A percentile compares a stretch with the other conserved stretches of the same genome.
phyloP scores from a whole-genome alignment of 30 jellyfish, hydroid and myxozoan genomes.

The Mastigias papua region DNA sequence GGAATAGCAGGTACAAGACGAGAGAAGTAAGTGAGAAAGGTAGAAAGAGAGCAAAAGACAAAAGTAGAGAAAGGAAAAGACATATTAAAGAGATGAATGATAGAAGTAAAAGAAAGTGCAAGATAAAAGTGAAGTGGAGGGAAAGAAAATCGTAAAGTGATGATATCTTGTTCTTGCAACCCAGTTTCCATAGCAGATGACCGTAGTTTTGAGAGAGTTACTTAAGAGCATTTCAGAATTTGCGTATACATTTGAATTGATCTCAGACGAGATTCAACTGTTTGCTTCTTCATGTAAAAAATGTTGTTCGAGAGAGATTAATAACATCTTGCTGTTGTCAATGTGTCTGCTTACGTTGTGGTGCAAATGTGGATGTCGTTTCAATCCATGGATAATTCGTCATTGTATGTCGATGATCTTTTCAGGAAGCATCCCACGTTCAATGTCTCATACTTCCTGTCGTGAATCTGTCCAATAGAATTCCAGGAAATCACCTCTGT shows the following conservation, averaged over 20 bases:
- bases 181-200: too few species aligned
- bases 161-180: too few species aligned
- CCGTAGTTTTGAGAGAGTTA: too few species aligned
- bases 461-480: background rate
- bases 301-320: background rate
- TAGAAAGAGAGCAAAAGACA: too few species aligned
- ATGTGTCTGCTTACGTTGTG: background rate
- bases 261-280: background rate
- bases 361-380: background rate
- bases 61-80: too few species aligned
- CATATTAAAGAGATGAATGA: too few species aligned
- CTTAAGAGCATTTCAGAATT: too few species aligned
- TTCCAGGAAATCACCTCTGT: constrained; percentile 44
- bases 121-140: too few species aligned
- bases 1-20: too few species aligned
- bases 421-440: constrained; percentile 17
- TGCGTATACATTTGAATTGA: background rate
- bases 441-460: background rate
- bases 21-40: too few species aligned
- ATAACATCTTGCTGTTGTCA: background rate
- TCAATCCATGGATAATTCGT: background rate
- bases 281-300: background rate
- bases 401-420: constrained; percentile 1
- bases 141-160: too few species aligned
- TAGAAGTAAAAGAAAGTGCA: too few species aligned